Evolutionary conservation across 2,888 invertebrate species (phyloP), one percentile per base, ranked within the genome.

Genomic region (Cecidostiba fungosa): DNA sequence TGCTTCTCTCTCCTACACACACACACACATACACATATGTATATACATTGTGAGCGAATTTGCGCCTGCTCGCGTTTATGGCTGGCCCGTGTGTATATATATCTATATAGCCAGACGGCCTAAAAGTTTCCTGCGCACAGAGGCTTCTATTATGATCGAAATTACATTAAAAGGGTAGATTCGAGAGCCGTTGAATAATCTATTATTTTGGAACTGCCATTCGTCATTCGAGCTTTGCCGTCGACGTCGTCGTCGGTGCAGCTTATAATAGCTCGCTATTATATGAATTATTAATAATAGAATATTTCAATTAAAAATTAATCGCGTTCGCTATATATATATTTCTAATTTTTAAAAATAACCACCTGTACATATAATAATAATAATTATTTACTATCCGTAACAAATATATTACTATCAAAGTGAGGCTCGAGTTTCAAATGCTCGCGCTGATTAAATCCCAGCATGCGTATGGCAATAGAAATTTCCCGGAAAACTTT

Each of bases 81-180:
- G 23, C 26, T 59, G 23, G 29, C 39, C 59, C 39, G 50, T 6
- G 66, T 69, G n/a, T n/a, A 50, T 70, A 47, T 47, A 54, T 54
- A 54, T 39, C 23, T n/a, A 23, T n/a, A 23, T n/a, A 43, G 47
- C 23, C 43, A n/a, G n/a, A n/a, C 16, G 3, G 16, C n/a, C 43
- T 23, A 32, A 77, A 82, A 74, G 66, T 32, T 72, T 69, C 62
- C 62, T 26, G 62, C 23, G n/a, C 54, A 23, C 10, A 4, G 54
- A 59, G 23, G 54, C 32, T 69, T 23, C 10, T 23, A 62, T 62
- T 81, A 69, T 76, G n/a, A 82, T 74, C 23, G 23, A 76, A 76
- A 62, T 82, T 69, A 69, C 32, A 76, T 79, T 78, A 78, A 78
- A 69, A 66, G 78, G 36, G 19, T 74, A 29, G 74, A 29, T 47